These are phyloP conservation scores for Centrocercus urophasianus DNA, from an alignment of 2,113 vertebrate genomes.

Conservation along the genomic window DNA sequence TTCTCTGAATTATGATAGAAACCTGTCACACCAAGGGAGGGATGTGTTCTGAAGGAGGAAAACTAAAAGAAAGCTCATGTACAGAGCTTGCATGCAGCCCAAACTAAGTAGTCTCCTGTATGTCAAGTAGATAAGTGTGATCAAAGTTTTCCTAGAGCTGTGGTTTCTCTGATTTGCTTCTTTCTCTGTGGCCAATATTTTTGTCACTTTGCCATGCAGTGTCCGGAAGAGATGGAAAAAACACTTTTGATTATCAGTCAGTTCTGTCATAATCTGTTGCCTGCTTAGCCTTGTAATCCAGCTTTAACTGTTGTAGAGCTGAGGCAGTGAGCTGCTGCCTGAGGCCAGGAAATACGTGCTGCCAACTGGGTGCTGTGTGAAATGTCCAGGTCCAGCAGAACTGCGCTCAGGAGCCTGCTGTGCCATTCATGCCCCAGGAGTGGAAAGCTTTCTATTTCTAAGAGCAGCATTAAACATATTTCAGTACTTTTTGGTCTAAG, in stretches of 20 bases:
- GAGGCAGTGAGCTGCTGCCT: background rate
- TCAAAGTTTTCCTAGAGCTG: background rate
- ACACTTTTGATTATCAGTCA: background rate
- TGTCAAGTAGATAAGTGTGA: background rate
- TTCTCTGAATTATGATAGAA: background rate
- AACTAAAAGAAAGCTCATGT: background rate
- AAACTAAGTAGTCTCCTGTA: background rate
- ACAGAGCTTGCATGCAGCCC: background rate
- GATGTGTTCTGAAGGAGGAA: background rate
- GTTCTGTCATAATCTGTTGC: background rate
- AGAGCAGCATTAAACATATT: background rate
- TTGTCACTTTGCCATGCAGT: background rate
- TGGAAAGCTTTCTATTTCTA: background rate
- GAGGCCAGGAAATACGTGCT: accelerated
- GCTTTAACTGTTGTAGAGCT: background rate
- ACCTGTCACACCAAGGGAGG: background rate
- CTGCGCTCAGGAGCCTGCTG: accelerated
- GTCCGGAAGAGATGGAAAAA: background rate
- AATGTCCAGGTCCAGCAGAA: background rate
- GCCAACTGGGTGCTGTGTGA: background rate
- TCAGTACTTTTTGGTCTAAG: background rate
- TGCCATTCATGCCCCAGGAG: background rate
- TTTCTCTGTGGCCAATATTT: background rate
- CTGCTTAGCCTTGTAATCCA: background rate
- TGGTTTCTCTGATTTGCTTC: background rate